Evolutionary conservation across 2,113 vertebrate species (phyloP).

Genomic region (Lagopus leucura): DNA sequence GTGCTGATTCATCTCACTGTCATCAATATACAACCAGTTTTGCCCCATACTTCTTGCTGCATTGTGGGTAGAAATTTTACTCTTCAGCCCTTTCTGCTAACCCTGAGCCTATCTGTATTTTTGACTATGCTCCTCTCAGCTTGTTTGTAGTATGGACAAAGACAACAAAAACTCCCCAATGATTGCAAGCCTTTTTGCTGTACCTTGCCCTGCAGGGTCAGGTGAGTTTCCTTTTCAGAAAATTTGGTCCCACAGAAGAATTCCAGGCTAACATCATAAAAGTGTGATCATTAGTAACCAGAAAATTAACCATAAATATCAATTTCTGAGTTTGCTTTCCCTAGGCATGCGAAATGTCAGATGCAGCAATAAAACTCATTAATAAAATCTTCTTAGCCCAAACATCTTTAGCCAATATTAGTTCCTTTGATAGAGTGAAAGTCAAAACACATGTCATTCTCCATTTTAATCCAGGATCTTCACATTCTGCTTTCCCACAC

Average conservation of each 20-base stretch:
- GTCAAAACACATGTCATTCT: background rate
- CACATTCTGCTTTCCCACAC: background rate
- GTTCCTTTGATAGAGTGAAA: background rate
- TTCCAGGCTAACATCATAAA: background rate
- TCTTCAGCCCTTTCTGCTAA: background rate
- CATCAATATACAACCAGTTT: background rate
- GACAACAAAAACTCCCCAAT: background rate
- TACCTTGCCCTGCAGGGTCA: background rate
- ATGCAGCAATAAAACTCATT: background rate
- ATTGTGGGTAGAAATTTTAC: background rate
- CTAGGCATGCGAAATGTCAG: background rate
- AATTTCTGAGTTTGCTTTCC: background rate
- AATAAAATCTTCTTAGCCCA: background rate
- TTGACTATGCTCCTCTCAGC: background rate
- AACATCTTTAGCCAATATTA: background rate
- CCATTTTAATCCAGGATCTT: background rate
- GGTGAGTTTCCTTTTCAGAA: background rate
- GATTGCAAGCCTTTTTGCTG: background rate
- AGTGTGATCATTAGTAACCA: background rate
- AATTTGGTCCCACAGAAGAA: background rate
- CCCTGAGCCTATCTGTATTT: background rate
- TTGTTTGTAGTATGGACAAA: background rate
- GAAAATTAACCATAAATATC: background rate
- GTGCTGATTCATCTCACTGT: background rate
- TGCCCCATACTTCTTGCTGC: background rate